These are phyloP conservation scores for Amblyornis subalaris DNA, from an alignment of 2,113 vertebrate genomes.

Conservation along the genomic window DNA sequence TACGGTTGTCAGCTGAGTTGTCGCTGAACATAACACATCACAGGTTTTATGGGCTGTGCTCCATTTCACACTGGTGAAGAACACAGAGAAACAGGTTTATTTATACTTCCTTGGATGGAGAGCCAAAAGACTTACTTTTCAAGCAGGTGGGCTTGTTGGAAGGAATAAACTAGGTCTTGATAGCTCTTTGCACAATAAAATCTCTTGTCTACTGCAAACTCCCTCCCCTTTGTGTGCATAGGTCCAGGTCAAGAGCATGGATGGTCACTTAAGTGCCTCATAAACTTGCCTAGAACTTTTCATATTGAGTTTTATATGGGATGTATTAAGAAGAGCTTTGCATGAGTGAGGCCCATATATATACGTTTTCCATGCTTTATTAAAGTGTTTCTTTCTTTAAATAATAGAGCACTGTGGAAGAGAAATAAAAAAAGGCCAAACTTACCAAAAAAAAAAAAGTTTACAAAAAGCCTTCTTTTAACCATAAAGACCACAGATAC, in stretches of 20 bases:
- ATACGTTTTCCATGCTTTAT: not conserved
- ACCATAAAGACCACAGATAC: not conserved
- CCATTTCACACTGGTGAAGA: not conserved
- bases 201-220: not conserved
- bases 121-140: not conserved
- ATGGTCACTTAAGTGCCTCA: not conserved
- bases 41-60: not conserved
- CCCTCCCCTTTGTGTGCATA: not conserved
- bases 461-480: not conserved
- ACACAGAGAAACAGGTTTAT: not conserved
- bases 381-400: not conserved
- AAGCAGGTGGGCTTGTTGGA: not conserved
- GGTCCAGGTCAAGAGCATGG: not conserved
- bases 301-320: not conserved
- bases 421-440: not conserved
- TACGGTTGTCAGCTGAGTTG: not conserved
- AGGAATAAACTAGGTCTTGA: not conserved
- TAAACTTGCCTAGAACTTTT: not conserved
- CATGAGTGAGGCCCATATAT: not conserved
- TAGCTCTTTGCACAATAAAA: not conserved
- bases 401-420: not conserved
- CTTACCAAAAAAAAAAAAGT: not conserved
- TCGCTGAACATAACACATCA: not conserved
- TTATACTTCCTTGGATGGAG: not conserved
- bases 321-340: conserved; percentile 3